phyloP scores from a whole-genome alignment of 1,140 invertebrate genomes.

The Rhyacophila brunnea region DNA sequence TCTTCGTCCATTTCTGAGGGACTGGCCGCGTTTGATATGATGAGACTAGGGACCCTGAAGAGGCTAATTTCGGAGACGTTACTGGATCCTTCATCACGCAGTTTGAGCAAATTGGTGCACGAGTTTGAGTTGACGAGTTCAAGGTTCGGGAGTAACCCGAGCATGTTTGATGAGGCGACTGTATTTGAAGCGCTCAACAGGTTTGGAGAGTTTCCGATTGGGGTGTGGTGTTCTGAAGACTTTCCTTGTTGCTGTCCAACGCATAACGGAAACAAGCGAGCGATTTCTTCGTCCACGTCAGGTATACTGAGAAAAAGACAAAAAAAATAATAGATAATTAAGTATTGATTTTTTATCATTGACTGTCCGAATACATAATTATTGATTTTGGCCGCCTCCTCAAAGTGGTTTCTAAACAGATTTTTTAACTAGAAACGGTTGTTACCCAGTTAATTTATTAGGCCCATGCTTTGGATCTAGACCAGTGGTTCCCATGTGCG shows the following conservation, averaged over 20 bases:
- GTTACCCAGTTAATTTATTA: no score
- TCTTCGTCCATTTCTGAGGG: slow-evolving; percentile 23
- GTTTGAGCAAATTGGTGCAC: slow-evolving; percentile 48
- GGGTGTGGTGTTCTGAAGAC: not conserved
- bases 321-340: no score
- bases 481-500: no score
- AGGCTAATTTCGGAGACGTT: slow-evolving; percentile 46
- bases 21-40: slow-evolving; percentile 51
- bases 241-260: slow-evolving; percentile 10
- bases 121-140: slow-evolving; percentile 50
- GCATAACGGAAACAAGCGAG: slow-evolving; percentile 33
- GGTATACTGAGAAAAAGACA: slow-evolving; percentile 46
- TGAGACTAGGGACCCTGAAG: slow-evolving; percentile 52
- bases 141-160: slow-evolving; percentile 41
- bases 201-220: not conserved
- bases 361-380: not conserved
- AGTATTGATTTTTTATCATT: not conserved
- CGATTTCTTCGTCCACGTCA: slow-evolving; percentile 56
- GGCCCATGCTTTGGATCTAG: no score
- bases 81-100: slow-evolving; percentile 36
- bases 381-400: not conserved
- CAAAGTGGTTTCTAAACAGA: no score
- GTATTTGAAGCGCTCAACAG: no score
- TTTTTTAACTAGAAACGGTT: no score
- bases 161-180: slow-evolving; percentile 35